These are phyloP conservation scores for Sardinella longiceps DNA, from an alignment of 2,797 vertebrate genomes.

Conservation along the genomic window DNA sequence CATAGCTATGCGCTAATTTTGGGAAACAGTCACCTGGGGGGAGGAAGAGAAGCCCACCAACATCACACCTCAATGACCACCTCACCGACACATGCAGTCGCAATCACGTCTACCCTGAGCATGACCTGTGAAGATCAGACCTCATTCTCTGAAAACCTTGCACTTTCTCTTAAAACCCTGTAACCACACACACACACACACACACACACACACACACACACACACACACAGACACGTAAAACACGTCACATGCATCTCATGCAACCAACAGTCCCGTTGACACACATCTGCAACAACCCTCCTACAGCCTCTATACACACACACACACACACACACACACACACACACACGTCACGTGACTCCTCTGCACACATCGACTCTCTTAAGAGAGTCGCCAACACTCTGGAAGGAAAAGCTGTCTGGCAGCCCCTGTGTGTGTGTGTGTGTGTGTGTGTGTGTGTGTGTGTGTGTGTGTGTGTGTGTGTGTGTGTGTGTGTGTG, in stretches of 20 bases:
- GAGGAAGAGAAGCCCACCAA: background rate
- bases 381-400: background rate
- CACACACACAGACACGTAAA: background rate
- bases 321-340: background rate
- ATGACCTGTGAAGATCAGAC: background rate
- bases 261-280: background rate
- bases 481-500: no score
- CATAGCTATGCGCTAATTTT: no score
- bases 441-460: no score
- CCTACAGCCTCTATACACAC: background rate
- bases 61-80: background rate
- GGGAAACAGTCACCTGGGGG: background rate
- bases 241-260: conserved; percentile 5
- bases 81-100: background rate
- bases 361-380: background rate
- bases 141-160: background rate
- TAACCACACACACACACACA: background rate
- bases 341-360: background rate
- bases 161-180: background rate
- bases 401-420: background rate
- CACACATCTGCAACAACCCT: background rate
- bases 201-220: conserved; percentile 4
- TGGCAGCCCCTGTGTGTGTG: no score
- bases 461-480: no score
- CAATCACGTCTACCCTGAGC: background rate